These are phyloP conservation scores for Distichodus sexfasciatus DNA, from an alignment of 2,797 vertebrate species.

Conservation along the genomic window DNA sequence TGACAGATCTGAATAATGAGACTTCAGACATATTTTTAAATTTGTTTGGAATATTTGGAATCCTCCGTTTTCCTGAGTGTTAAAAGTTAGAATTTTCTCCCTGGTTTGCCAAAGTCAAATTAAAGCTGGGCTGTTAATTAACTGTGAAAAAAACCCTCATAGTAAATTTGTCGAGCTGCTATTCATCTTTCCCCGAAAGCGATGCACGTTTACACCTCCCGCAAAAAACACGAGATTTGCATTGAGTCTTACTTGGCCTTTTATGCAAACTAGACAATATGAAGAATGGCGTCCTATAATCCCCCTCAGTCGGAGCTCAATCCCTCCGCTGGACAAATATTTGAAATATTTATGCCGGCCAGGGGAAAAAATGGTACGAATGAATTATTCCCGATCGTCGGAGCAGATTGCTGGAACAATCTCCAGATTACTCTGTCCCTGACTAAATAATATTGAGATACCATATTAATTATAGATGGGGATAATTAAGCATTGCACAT, in stretches of 20 bases:
- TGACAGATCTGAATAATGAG: too few species aligned
- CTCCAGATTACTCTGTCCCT: constrained; percentile 50
- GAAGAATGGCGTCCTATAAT: constrained; percentile 52
- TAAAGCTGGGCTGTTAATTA: too few species aligned
- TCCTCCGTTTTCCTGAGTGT: too few species aligned
- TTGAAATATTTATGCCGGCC: constrained; percentile 56
- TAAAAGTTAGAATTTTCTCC: too few species aligned
- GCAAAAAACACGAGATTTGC: neutral
- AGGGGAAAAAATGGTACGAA: constrained; percentile 53
- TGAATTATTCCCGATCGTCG: constrained; percentile 47
- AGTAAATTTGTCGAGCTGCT: too few species aligned
- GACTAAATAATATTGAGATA: constrained; percentile 60
- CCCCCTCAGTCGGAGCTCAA: constrained; percentile 29
- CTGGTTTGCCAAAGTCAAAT: too few species aligned
- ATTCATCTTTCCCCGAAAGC: neutral
- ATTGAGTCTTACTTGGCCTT: constrained; percentile 37
- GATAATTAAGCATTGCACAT: constrained; percentile 60
- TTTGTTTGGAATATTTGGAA: too few species aligned
- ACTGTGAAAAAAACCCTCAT: too few species aligned
- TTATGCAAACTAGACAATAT: constrained; percentile 56
- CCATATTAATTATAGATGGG: constrained; percentile 62
- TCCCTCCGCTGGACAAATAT: constrained; percentile 50
- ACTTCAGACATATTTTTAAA: too few species aligned
- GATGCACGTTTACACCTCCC: neutral
- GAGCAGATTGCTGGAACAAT: constrained; percentile 23